A percentile compares a stretch with the other conserved stretches of the same genome.
phyloP scores from a whole-genome alignment of 2,113 vertebrate species.

The Ranitomeya imitator region DNA sequence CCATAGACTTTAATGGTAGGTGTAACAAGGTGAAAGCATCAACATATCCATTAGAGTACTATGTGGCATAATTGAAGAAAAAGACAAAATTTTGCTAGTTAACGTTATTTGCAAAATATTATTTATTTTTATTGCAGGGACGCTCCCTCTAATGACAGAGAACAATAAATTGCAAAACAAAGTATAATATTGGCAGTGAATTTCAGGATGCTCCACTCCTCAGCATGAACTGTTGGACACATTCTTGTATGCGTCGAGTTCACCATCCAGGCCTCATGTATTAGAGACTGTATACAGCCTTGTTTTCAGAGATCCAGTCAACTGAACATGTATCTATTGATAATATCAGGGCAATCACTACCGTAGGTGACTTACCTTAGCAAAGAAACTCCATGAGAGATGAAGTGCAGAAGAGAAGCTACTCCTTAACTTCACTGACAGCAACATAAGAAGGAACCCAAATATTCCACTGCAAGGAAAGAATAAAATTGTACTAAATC shows the following conservation, averaged over 20 bases:
- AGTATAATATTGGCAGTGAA: neutral
- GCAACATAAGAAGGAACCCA: slow-evolving; percentile 85
- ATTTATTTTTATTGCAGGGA: too few species aligned
- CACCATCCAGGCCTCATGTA: neutral
- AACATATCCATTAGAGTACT: too few species aligned
- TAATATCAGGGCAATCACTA: neutral
- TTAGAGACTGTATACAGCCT: neutral
- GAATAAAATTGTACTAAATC: neutral
- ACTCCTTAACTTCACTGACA: slow-evolving; percentile 81
- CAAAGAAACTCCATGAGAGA: slow-evolving; percentile 82
- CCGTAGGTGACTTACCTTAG: slow-evolving; percentile 81
- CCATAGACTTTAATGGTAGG: too few species aligned
- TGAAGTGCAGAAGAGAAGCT: slow-evolving; percentile 77
- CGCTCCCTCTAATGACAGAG: too few species aligned
- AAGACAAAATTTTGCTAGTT: too few species aligned
- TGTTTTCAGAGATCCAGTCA: neutral
- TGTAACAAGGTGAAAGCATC: too few species aligned
- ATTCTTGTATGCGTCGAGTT: neutral
- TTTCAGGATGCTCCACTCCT: neutral
- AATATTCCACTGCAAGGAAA: slow-evolving; percentile 80
- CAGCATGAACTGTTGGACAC: neutral
- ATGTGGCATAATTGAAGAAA: too few species aligned
- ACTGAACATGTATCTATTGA: neutral
- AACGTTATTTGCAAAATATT: too few species aligned
- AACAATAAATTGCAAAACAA: too few species aligned